Evolutionary conservation across 1,140 invertebrate genomes (phyloP).

Genomic region (Mylabris phalerata): DNA sequence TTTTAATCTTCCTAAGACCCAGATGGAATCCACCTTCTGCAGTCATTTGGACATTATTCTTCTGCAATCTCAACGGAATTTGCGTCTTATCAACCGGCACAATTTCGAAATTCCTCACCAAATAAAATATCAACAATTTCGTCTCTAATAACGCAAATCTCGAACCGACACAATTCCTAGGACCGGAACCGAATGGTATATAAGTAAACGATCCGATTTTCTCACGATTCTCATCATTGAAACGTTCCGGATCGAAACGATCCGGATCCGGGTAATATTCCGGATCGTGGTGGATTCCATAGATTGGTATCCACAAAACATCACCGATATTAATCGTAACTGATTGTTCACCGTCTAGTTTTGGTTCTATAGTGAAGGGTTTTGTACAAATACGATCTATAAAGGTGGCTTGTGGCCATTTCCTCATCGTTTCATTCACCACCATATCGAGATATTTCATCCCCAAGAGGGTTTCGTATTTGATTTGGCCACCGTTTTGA

Average conservation of each 20-base stretch:
- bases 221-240: slow-evolving; percentile 27
- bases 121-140: slow-evolving; percentile 22
- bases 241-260: slow-evolving; percentile 42
- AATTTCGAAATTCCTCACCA: slow-evolving; percentile 22
- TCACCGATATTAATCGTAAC: slow-evolving; percentile 5
- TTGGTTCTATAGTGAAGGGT: not conserved
- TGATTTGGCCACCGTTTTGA: slow-evolving; percentile 9
- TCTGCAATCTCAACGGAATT: slow-evolving; percentile 8
- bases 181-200: slow-evolving; percentile 39
- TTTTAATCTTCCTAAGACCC: too few species aligned
- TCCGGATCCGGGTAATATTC: slow-evolving; percentile 50
- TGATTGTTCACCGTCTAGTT: not conserved
- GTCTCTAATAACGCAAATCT: slow-evolving; percentile 26
- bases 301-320: slow-evolving; percentile 9
- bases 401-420: not conserved
- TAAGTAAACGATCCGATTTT: slow-evolving; percentile 23
- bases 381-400: slow-evolving; percentile 1
- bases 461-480: slow-evolving; percentile 15
- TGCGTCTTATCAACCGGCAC: slow-evolving; percentile 16
- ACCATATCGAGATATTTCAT: slow-evolving; percentile 27
- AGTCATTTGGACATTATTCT: too few species aligned
- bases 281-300: slow-evolving; percentile 34
- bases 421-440: slow-evolving; percentile 10
- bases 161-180: slow-evolving; percentile 50
- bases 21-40: too few species aligned